Evolutionary conservation across 2,113 vertebrate species (phyloP).

Genomic region (Hylia prasina): DNA sequence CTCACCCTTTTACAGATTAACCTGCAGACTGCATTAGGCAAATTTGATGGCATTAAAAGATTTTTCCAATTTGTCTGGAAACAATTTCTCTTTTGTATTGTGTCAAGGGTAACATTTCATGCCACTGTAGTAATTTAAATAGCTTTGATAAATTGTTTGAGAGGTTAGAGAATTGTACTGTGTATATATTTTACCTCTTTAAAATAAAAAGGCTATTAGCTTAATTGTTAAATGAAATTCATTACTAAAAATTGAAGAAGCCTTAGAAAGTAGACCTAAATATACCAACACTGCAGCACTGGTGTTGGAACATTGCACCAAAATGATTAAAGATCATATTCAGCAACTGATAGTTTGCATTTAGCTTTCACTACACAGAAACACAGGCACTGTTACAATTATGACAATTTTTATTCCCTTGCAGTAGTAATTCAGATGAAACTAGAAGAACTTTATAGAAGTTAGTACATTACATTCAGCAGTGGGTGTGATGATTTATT

Average conservation of each 20-base stretch:
- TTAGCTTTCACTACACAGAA: conserved; percentile 36
- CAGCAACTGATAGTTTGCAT: conserved; percentile 40
- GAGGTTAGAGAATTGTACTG: conserved; percentile 74
- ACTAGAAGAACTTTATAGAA: neutral
- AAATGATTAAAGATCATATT: conserved; percentile 49
- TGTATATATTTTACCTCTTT: conserved; percentile 76
- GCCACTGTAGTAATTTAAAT: conserved; percentile 80
- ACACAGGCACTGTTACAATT: neutral
- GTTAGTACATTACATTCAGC: neutral
- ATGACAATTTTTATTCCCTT: neutral
- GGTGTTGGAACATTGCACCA: conserved; percentile 32
- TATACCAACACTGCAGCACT: neutral
- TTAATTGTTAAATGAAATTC: conserved; percentile 80
- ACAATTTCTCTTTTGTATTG: conserved; percentile 82
- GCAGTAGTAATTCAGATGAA: conserved; percentile 14
- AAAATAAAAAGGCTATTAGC: conserved; percentile 80
- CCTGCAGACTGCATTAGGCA: conserved; percentile 86
- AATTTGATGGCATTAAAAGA: conserved; percentile 86
- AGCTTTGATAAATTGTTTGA: conserved; percentile 79
- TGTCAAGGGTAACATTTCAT: conserved; percentile 80
- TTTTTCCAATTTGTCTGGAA: conserved; percentile 85
- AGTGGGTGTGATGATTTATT: conserved; percentile 27
- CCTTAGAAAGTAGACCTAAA: conserved; percentile 35
- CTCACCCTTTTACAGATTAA: conserved; percentile 84
- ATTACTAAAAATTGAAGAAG: conserved; percentile 70